phyloP scores from a whole-genome alignment of 1,140 invertebrate species.

The Platorchestia sp. region DNA sequence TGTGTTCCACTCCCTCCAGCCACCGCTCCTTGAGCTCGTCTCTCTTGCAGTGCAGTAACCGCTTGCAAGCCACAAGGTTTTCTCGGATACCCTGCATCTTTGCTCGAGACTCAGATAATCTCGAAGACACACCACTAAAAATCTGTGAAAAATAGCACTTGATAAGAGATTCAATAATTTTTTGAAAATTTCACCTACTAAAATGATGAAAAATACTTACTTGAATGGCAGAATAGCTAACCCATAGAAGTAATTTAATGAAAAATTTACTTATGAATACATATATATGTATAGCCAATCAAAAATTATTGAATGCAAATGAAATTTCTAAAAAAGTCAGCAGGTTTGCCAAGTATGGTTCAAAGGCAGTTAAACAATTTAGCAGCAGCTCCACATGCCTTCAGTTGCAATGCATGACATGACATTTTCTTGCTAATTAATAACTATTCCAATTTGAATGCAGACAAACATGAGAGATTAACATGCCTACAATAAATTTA shows the following conservation, averaged over 20 bases:
- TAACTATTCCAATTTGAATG: no score
- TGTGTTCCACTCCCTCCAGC: slow-evolving; percentile 93
- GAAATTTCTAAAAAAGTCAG: background rate
- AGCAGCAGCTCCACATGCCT: background rate
- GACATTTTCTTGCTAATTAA: background rate
- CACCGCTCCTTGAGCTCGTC: slow-evolving; percentile 94
- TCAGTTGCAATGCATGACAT: background rate
- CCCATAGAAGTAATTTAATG: background rate
- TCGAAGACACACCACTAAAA: slow-evolving; percentile 84
- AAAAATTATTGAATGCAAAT: no score
- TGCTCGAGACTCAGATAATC: slow-evolving; percentile 83
- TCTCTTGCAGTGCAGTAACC: slow-evolving; percentile 88
- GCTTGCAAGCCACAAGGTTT: slow-evolving; percentile 90
- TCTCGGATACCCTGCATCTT: slow-evolving; percentile 89
- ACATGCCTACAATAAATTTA: no score
- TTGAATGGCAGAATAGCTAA: background rate
- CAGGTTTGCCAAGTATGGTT: background rate
- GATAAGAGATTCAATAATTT: slow-evolving; percentile 52
- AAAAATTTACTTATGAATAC: background rate
- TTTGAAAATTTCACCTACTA: slow-evolving; percentile 44
- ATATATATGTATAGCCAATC: background rate
- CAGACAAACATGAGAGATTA: no score
- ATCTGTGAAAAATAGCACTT: slow-evolving; percentile 73
- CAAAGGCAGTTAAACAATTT: background rate
- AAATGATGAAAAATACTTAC: background rate